phyloP scores from a whole-genome alignment of 2,888 invertebrate genomes.

The Ellobium chinense region DNA sequence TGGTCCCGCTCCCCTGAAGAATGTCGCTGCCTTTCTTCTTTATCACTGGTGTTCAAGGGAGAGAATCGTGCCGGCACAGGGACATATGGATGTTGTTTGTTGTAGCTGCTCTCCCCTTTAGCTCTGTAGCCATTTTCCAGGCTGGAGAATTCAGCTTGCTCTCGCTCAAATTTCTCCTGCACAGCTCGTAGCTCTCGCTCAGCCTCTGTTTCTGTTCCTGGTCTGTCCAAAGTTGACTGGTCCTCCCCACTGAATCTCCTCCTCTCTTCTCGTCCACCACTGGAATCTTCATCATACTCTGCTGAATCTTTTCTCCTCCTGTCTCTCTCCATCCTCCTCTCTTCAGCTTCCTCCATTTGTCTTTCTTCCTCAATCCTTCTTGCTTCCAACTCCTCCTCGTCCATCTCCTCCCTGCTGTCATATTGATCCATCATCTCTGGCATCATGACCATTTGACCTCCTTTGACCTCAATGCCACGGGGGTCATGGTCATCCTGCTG shows the following conservation, averaged over 20 bases:
- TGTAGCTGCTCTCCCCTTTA: constrained; percentile 3
- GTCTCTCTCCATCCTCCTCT: not conserved
- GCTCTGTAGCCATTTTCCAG: constrained; percentile 28
- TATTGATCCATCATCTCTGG: constrained; percentile 41
- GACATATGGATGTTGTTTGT: not conserved
- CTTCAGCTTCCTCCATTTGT: not conserved
- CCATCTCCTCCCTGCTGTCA: constrained; percentile 34
- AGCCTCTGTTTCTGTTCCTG: constrained; percentile 30
- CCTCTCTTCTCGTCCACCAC: constrained; percentile 8
- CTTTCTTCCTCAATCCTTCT: constrained; percentile 13
- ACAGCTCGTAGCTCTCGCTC: constrained; percentile 38
- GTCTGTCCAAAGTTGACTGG: not conserved
- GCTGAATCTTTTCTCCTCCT: not conserved
- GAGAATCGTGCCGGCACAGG: constrained; percentile 33
- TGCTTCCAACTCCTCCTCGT: constrained; percentile 13
- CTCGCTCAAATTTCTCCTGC: constrained; percentile 41
- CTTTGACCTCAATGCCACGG: constrained; percentile 54
- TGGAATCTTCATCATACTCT: constrained; percentile 19
- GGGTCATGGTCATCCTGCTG: constrained; percentile 29
- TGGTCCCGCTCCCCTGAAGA: constrained; percentile 18
- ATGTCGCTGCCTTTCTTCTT: constrained; percentile 7
- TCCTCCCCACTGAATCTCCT: constrained; percentile 13
- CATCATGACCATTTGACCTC: constrained; percentile 43
- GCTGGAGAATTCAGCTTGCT: constrained; percentile 26
- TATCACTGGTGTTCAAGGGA: constrained; percentile 14